These are phyloP conservation scores for Papilio protenor DNA, from an alignment of 2,888 invertebrate genomes.

Conservation along the genomic window DNA sequence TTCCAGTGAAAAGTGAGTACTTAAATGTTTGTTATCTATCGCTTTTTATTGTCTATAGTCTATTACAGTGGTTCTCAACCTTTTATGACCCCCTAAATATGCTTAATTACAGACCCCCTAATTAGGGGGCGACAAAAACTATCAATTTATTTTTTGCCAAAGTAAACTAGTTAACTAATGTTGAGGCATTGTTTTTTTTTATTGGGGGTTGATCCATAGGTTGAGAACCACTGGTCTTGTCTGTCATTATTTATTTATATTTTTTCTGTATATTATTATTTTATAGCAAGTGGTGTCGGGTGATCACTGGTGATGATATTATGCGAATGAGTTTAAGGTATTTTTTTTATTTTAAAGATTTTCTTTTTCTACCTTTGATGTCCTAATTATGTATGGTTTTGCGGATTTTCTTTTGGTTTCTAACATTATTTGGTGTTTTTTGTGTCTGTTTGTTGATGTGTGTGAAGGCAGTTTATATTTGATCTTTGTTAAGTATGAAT, in stretches of 20 bases:
- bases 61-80: conserved; percentile 45
- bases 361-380: conserved; percentile 49
- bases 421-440: conserved; percentile 45
- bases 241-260: conserved; percentile 30
- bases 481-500: conserved; percentile 5
- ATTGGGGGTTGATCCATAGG: background rate
- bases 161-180: too few relatives aligned
- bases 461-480: conserved; percentile 40
- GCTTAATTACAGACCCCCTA: conserved; percentile 9
- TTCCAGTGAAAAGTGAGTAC: conserved; percentile 78
- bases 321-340: conserved; percentile 92
- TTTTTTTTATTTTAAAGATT: conserved; percentile 48
- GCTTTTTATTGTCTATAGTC: conserved; percentile 44
- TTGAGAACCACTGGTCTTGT: background rate
- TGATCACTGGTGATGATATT: conserved; percentile 89
- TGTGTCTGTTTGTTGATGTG: conserved; percentile 39
- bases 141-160: too few relatives aligned
- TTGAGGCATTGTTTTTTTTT: background rate
- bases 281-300: conserved; percentile 84
- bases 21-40: conserved; percentile 31
- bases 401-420: conserved; percentile 42
- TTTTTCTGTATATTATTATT: conserved; percentile 47
- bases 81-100: conserved; percentile 44
- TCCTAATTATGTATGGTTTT: conserved; percentile 47
- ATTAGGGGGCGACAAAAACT: background rate